Conservation (phyloP, 2,888 invertebrate species). For the Linnaemya vulpina region DNA sequence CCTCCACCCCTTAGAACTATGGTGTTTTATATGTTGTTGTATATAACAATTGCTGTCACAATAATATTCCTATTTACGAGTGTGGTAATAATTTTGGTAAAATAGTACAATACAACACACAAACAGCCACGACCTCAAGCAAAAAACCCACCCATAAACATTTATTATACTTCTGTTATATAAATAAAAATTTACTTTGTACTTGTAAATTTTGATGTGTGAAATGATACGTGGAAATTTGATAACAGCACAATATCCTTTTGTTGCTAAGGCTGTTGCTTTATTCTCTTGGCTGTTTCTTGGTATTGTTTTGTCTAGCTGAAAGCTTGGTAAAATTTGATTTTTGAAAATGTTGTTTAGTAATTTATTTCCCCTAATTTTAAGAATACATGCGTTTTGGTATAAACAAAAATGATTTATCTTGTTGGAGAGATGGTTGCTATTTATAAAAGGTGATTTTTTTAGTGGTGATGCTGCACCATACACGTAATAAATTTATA, state of each 20-base stretch:
- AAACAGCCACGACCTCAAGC: not conserved
- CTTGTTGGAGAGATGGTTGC: slow-evolving; percentile 36
- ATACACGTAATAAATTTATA: too few species aligned
- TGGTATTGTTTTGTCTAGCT: slow-evolving; percentile 30
- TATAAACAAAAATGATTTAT: not conserved
- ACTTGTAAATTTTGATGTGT: slow-evolving; percentile 56
- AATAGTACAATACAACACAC: not conserved
- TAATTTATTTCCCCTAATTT: slow-evolving; percentile 8
- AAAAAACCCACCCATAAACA: slow-evolving; percentile 22
- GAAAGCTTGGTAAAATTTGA: slow-evolving; percentile 60
- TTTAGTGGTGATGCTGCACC: too few species aligned
- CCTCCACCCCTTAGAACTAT: not conserved
- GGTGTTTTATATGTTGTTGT: not conserved
- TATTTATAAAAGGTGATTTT: slow-evolving; percentile 18
- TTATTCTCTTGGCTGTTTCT: not conserved
- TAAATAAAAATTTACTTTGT: slow-evolving; percentile 6
- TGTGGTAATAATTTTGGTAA: slow-evolving; percentile 27
- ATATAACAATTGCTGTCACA: slow-evolving; percentile 34
- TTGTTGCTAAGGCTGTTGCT: slow-evolving; percentile 6
- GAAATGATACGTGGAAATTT: slow-evolving; percentile 62
- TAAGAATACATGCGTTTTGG: not conserved
- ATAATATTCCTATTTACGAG: slow-evolving; percentile 58
- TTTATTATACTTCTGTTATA: not conserved
- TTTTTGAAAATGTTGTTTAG: slow-evolving; percentile 20
- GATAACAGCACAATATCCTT: slow-evolving; percentile 41